Conservation (phyloP, 2,888 invertebrate genomes). For the Chaitophorus viminalis region DNA sequence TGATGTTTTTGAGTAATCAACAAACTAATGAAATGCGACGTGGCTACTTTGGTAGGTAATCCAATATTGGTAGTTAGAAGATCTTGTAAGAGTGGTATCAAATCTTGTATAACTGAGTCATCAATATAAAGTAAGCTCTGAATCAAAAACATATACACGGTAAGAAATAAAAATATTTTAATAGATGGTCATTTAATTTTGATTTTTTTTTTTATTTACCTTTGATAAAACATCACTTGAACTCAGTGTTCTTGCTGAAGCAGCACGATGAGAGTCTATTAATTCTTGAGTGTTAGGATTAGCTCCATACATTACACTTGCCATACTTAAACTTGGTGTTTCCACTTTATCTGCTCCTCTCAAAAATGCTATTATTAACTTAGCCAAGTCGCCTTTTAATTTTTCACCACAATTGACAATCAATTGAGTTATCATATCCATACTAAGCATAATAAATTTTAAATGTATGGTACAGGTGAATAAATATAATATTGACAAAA, state of each 20-base stretch:
- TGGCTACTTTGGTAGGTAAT: constrained; percentile 85
- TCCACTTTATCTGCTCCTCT: constrained; percentile 90
- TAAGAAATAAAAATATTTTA: not conserved
- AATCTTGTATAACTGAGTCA: constrained; percentile 76
- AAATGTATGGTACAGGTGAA: not conserved
- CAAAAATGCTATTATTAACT: constrained; percentile 84
- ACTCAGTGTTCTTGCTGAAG: constrained; percentile 46
- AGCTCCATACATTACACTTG: constrained; percentile 52
- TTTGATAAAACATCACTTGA: constrained; percentile 56
- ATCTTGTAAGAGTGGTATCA: constrained; percentile 84
- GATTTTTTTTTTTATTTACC: not conserved
- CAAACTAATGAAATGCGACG: constrained; percentile 81
- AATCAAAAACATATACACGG: constrained; percentile 56
- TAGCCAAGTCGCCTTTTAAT: constrained; percentile 82
- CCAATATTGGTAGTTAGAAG: constrained; percentile 82
- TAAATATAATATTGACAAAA: not conserved
- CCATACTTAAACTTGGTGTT: constrained; percentile 71
- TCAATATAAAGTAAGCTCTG: constrained; percentile 71
- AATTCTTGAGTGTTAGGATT: constrained; percentile 52
- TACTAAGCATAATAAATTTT: constrained; percentile 69
- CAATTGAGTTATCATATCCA: constrained; percentile 87
- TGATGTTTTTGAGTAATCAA: constrained; percentile 66
- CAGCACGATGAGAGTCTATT: constrained; percentile 51
- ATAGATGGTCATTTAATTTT: not conserved
- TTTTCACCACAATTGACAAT: constrained; percentile 82